Base-by-base conservation (phyloP, 1,140 invertebrate genomes). In the Trichonephila clavata region DNA sequence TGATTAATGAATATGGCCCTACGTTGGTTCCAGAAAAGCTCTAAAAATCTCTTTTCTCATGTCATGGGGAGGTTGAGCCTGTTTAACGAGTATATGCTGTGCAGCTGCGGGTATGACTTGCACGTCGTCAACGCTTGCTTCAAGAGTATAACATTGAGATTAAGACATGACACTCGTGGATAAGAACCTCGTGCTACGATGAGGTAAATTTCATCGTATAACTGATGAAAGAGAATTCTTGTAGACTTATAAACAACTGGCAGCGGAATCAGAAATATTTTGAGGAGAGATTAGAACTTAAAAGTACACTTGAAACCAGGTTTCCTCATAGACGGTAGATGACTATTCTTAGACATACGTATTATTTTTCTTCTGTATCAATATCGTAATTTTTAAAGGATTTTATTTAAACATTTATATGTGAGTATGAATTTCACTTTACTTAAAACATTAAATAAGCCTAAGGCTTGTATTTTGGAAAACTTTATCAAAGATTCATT, bases 11-110 rank as follows among this genome's bases (percentile, higher is more conserved):
- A 89, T 43, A 89, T 77, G 65, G 59, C 60, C 61, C 68, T 50
- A n/a, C 21, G 32, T 77, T n/a, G 86, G 87, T 89, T 89, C 87
- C 63, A 89, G 87, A 89, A 89, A 89, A 89, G 65, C 87, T 89
- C 87, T 77, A 77, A 89, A 89, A 89, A 50, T 89, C 87, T 87
- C 86, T n/a, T 65, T 87, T 87, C 63, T 43, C 84, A 63, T 86
- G 59, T 63, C 84, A 86, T 14, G 84, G 60, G 59, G 14, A 59
- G 71, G 71, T 39, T 68, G n/a, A 68, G 65, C 21, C 65, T 68
- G 65, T 68, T 84, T 77, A 77, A 77, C 71, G 71, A 84, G 57
- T 27, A 13, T 59, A 14, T 32, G 57, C 2, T 84, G 81, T 13
- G 21, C 83, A 57, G n/a, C 43, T 84, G 50, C 60, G 32, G 18